Conservation (phyloP, 2,797 vertebrate species). For the Macrochelys suwanniensis region DNA sequence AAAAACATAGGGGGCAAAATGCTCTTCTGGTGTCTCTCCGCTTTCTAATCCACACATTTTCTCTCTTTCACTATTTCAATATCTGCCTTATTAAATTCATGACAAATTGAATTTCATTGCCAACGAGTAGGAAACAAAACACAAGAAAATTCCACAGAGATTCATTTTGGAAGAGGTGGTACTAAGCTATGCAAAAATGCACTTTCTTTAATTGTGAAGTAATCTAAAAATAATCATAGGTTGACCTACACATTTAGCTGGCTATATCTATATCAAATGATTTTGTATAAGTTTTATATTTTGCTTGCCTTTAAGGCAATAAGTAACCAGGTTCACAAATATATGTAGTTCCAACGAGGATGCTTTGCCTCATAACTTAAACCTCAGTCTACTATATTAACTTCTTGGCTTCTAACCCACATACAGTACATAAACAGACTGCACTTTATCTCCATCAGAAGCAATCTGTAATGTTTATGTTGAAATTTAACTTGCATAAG, state of each 20-base stretch:
- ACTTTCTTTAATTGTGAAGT: neutral
- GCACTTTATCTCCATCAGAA: neutral
- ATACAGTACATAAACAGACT: neutral
- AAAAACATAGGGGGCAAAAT: neutral
- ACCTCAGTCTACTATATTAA: neutral
- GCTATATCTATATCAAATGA: neutral
- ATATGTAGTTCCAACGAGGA: neutral
- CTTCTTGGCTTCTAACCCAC: neutral
- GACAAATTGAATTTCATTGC: neutral
- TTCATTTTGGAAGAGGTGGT: rapidly evolving
- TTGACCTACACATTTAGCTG: neutral
- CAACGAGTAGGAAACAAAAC: neutral
- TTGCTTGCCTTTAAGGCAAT: neutral
- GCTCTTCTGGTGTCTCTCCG: neutral
- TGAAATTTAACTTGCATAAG: neutral
- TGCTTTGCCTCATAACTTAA: neutral
- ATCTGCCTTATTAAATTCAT: neutral
- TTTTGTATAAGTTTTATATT: neutral
- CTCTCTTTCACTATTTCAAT: neutral
- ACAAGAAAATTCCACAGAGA: neutral
- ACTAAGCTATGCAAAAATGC: neutral
- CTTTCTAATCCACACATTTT: neutral
- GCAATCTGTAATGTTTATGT: neutral
- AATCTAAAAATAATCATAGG: neutral
- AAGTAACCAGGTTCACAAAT: neutral